Conservation (phyloP, 2,113 vertebrate genomes). For the Heptranchias perlo region DNA sequence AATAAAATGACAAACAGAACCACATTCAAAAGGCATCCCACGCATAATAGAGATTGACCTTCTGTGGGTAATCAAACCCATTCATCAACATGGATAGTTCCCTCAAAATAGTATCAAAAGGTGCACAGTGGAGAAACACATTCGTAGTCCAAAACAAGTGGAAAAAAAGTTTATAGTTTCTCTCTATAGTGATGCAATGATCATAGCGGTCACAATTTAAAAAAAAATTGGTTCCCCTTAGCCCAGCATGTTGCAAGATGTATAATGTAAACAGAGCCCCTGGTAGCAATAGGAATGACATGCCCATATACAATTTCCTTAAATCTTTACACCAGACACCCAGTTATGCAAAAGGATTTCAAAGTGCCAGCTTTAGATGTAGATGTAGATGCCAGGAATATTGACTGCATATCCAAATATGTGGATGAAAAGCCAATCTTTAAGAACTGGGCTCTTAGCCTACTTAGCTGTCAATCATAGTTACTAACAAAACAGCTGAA, state of each 20-base stretch:
- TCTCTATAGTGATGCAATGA: background rate
- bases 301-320: background rate
- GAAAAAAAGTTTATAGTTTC: no score
- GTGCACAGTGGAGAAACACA: background rate
- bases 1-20: background rate
- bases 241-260: background rate
- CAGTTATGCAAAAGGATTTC: background rate
- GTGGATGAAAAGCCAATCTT: conserved; percentile 5
- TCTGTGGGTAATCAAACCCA: background rate
- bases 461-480: background rate
- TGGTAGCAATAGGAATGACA: conserved; percentile 7
- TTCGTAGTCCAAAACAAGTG: background rate
- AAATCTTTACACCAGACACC: background rate
- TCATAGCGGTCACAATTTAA: background rate
- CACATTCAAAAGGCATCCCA: background rate
- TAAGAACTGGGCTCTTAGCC: background rate
- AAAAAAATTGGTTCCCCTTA: background rate
- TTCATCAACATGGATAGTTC: background rate
- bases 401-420: background rate
- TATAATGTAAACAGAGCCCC: background rate
- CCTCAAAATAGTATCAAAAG: background rate
- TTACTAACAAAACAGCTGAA: background rate
- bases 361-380: background rate
- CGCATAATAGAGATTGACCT: background rate
- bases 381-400: background rate